Conservation (phyloP, 2,113 vertebrate species). For the Capra hircus region DNA sequence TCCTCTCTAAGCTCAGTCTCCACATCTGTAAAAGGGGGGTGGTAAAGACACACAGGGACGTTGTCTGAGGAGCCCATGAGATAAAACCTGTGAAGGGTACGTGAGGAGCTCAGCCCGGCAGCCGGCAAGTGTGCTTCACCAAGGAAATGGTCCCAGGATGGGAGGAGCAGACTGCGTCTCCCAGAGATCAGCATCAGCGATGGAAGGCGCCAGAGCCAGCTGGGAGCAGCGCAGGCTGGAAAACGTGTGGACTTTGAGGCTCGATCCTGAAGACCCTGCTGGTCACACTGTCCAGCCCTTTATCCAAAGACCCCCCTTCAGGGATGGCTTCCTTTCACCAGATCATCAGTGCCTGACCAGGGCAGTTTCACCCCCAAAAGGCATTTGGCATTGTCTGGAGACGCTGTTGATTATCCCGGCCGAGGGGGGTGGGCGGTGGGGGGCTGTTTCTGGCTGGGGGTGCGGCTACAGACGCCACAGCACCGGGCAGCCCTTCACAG, state of each 20-base stretch:
- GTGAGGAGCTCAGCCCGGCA: not conserved
- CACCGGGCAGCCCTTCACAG: not conserved
- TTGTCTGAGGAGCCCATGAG: not conserved
- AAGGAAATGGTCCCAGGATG: not conserved
- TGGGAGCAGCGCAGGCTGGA: not conserved
- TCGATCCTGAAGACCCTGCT: not conserved
- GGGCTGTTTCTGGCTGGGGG: not conserved
- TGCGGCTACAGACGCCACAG: not conserved
- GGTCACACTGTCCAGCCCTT: not conserved
- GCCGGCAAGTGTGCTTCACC: not conserved
- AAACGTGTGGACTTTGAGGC: not conserved
- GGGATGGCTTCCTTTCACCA: not conserved
- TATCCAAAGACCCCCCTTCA: not conserved
- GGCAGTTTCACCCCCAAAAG: not conserved
- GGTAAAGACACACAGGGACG: fast-evolving
- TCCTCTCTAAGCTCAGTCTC: not conserved
- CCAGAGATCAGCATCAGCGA: fast-evolving
- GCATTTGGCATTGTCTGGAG: not conserved
- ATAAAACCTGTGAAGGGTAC: fast-evolving
- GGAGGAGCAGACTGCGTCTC: fast-evolving
- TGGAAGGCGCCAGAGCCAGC: not conserved
- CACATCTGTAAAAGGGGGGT: not conserved
- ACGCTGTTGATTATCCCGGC: not conserved
- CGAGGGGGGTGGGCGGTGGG: not conserved
- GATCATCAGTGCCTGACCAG: not conserved